A percentile compares a stretch with the other conserved stretches of the same genome.
Conservation (phyloP, 30 jellyfish, hydroid and myxozoan species). For the Hydractinia echinata region DNA sequence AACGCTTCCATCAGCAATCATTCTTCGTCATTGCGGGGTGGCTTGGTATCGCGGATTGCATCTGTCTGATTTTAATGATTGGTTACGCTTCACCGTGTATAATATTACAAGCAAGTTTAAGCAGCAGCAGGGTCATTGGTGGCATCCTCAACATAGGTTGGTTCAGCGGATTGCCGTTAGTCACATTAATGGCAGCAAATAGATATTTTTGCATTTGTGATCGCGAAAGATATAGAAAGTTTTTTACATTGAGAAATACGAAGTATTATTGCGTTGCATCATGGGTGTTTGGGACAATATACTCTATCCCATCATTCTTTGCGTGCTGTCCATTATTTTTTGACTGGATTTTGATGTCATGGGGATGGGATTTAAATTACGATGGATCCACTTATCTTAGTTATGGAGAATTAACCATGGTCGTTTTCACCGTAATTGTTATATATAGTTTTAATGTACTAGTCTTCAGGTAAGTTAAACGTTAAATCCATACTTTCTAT, state of each 20-base stretch:
- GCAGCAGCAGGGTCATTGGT: slow-evolving; percentile 1
- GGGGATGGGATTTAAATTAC: slow-evolving; percentile 20
- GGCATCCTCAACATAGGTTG: slow-evolving; percentile 10
- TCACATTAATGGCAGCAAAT: not conserved
- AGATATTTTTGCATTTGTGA: slow-evolving; percentile 19
- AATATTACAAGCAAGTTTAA: not conserved
- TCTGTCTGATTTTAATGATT: slow-evolving; percentile 12
- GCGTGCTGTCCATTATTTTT: slow-evolving; percentile 21
- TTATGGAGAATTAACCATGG: slow-evolving; percentile 20
- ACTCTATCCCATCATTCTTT: slow-evolving; percentile 13
- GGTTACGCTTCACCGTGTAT: slow-evolving; percentile 13
- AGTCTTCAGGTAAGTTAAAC: slow-evolving; percentile 7
- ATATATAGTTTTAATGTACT: slow-evolving; percentile 1
- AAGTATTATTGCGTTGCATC: not conserved
- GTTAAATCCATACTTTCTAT: no score
- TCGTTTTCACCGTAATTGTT: not conserved
- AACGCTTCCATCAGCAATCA: not conserved
- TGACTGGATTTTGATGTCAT: slow-evolving; percentile 3
- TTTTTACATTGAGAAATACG: not conserved
- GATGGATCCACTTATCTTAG: not conserved
- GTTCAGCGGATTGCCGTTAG: slow-evolving; percentile 19
- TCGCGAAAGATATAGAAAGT: not conserved
- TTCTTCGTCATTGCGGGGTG: slow-evolving; percentile 5
- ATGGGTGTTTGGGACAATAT: slow-evolving; percentile 17
- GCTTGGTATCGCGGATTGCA: slow-evolving; percentile 22